Percentiles rank a stretch among this genome's conserved stretches.
Conservation (phyloP, 2,113 vertebrate genomes). For the Lophotis ruficrista region DNA sequence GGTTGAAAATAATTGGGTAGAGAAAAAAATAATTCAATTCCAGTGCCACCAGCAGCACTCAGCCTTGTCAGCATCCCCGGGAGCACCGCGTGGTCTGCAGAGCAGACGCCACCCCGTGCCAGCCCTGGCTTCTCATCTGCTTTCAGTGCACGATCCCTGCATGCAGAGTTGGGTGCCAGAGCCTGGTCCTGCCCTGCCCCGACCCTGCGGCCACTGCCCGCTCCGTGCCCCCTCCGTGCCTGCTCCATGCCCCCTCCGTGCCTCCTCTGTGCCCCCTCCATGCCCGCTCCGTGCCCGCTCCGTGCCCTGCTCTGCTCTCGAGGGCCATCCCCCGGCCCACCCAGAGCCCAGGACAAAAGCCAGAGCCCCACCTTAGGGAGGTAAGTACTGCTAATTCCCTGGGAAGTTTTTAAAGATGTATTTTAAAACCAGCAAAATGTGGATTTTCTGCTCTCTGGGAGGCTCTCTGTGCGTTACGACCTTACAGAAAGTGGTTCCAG, state of each 20-base stretch:
- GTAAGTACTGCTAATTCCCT: rapidly evolving
- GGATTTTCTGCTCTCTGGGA: background rate
- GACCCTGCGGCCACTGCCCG: rapidly evolving
- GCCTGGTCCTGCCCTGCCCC: background rate
- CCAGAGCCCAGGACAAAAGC: rapidly evolving
- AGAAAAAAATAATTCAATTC: rapidly evolving
- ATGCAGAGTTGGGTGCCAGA: background rate
- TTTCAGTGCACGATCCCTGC: rapidly evolving
- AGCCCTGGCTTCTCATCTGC: rapidly evolving
- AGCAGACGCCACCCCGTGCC: background rate
- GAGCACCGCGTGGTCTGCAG: rapidly evolving
- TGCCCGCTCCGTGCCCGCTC: rapidly evolving
- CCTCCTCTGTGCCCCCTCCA: rapidly evolving
- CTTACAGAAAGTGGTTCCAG: rapidly evolving
- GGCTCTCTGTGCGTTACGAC: rapidly evolving
- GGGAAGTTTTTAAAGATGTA: rapidly evolving
- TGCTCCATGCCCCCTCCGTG: rapidly evolving
- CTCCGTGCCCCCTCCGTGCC: rapidly evolving
- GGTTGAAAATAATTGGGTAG: background rate
- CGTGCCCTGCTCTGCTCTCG: rapidly evolving
- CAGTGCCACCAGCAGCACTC: background rate
- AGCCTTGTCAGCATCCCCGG: rapidly evolving
- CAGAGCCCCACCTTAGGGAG: background rate
- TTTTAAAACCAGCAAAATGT: background rate
- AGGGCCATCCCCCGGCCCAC: too few relatives aligned